Evolutionary conservation across 2,113 vertebrate species (phyloP), one percentile per base, ranked within the genome.

Genomic region (Forbesichthys papilliferus): DNA sequence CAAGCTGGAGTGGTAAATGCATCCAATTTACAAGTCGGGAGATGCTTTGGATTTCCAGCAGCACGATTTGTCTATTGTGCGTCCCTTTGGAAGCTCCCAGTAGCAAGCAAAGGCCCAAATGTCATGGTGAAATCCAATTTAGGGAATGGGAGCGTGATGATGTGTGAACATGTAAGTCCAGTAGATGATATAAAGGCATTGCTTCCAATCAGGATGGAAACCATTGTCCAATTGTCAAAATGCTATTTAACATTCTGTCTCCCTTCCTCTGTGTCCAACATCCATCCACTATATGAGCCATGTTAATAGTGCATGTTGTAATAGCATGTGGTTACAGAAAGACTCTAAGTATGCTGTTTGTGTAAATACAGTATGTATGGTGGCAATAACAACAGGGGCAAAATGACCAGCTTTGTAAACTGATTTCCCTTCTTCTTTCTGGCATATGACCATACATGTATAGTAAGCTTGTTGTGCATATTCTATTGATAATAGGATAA

Each of bases 151-250:
- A 60, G 12, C 6, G 33, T 57, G 67, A 62, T 59, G 55, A 78
- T 74, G 71, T 78, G 61, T 79, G 66, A 77, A 68, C 64, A 77
- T 70, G 68, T 84, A 71, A 70, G 61, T 63, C 49, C 66, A 53
- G 16, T 64, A 57, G 47, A 69, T 36, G 59, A 49, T 11, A 5
- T 42, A 52, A 49, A 34, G 9, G 11, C 9, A 13, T 3, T n/a
- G 64, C 64, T 52, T 52, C 27, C 68, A 75, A 82, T 70, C 53
- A 63, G 48, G 57, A 70, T 64, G 75, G 68, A 74, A 70, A 54
- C 69, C 75, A 63, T 71, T 75, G 61, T 42, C 42, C 48, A 69
- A 62, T 73, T 66, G 73, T 79, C 66, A 67, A 55, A 76, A 64
- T 70, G 55, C 49, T 63, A 70, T 76, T 69, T 71, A 69, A 71